A percentile compares a stretch with the other conserved stretches of the same genome.
Evolutionary conservation across 2,113 vertebrate genomes (phyloP).

Genomic region (Ciconia maguari): DNA sequence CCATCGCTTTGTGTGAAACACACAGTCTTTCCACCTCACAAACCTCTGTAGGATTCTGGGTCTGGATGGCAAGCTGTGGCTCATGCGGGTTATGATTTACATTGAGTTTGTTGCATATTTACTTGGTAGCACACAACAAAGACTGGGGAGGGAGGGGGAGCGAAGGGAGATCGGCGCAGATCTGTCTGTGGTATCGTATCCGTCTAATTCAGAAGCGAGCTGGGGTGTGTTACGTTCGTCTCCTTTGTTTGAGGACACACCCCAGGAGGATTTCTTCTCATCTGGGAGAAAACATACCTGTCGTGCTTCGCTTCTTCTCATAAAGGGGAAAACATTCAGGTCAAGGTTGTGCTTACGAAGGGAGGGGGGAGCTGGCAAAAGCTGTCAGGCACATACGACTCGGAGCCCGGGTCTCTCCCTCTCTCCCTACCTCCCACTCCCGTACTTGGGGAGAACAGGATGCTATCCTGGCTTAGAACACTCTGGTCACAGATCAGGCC

Average conservation of each 20-base stretch:
- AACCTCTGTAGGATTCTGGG: conserved; percentile 37
- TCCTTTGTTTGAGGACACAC: conserved; percentile 54
- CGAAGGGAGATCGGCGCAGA: not conserved
- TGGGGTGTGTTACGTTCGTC: not conserved
- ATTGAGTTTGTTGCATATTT: conserved; percentile 62
- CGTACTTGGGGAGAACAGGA: not conserved
- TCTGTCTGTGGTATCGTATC: not conserved
- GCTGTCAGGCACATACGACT: not conserved
- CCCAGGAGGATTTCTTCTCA: conserved; percentile 42
- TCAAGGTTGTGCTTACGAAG: conserved; percentile 39
- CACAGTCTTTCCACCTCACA: conserved; percentile 58
- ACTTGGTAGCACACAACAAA: conserved; percentile 59
- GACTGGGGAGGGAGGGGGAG: conserved; percentile 36
- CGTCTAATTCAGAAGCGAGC: conserved; percentile 19
- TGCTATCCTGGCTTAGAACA: not conserved
- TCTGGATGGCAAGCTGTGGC: conserved; percentile 45
- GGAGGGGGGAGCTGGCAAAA: not conserved
- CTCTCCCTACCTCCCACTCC: not conserved
- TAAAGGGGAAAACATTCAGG: conserved; percentile 44
- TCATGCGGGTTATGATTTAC: conserved; percentile 59
- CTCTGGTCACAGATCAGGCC: conserved; percentile 26
- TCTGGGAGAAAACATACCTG: conserved; percentile 38
- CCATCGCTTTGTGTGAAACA: conserved; percentile 13
- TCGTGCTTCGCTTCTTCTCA: conserved; percentile 21
- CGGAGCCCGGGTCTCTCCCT: not conserved